Conservation (phyloP, 2,888 invertebrate genomes). For the Punctoribates punctum region DNA sequence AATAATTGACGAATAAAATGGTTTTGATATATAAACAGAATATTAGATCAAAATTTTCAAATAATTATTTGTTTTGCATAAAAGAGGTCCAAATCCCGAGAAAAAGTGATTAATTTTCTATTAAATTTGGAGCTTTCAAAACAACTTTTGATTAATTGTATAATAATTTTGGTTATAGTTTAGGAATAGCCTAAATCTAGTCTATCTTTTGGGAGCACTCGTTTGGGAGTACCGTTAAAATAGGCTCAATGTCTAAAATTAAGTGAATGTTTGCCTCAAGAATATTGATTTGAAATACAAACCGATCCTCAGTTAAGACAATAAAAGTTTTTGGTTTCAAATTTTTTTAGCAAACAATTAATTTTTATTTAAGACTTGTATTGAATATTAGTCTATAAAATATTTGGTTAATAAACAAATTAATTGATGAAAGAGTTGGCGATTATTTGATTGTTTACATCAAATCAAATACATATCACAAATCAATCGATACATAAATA, state of each 20-base stretch:
- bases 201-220: not conserved
- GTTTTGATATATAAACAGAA: not conserved
- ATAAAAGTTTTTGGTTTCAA: not conserved
- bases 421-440: slow-evolving; percentile 1
- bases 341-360: not conserved
- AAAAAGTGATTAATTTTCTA: slow-evolving; percentile 14
- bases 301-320: not conserved
- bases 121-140: slow-evolving; percentile 10
- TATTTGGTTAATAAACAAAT: not conserved
- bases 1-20: no score
- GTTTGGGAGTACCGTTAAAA: not conserved
- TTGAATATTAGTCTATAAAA: not conserved
- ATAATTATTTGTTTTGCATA: not conserved
- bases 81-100: not conserved
- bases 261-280: no score
- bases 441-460: not conserved
- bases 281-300: not conserved
- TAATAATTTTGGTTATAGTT: not conserved
- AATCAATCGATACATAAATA: not conserved
- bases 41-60: not conserved
- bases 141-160: not conserved
- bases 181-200: not conserved
- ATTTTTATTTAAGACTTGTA: not conserved
- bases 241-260: not conserved
- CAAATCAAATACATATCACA: slow-evolving; percentile 13